These are phyloP conservation scores for Pseudonaja textilis DNA, from an alignment of 2,113 vertebrate species.

Conservation along the genomic window DNA sequence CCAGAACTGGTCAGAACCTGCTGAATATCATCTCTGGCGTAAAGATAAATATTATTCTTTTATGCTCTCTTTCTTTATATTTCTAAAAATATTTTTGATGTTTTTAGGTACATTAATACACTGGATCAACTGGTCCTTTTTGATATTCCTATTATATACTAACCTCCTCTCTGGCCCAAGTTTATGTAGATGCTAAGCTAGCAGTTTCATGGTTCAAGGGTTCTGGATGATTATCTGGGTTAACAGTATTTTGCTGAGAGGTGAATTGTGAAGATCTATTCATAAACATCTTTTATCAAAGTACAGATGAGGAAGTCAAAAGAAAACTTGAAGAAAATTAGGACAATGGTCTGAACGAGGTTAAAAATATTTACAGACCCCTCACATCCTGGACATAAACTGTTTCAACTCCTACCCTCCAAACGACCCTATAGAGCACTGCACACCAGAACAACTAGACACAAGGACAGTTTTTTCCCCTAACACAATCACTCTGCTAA, in stretches of 20 bases:
- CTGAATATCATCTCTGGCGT: not conserved
- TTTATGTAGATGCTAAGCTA: not conserved
- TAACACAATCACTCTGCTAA: too few relatives aligned
- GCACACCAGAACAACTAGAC: too few relatives aligned
- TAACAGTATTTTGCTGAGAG: not conserved
- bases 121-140: not conserved
- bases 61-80: not conserved
- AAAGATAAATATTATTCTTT: not conserved
- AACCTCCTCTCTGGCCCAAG: not conserved
- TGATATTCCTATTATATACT: not conserved
- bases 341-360: not conserved
- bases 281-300: not conserved
- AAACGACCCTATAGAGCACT: too few relatives aligned
- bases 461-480: too few relatives aligned
- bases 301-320: not conserved
- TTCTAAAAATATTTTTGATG: not conserved
- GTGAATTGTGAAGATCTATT: not conserved
- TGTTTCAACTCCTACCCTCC: not conserved
- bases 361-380: not conserved
- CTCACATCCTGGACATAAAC: too few relatives aligned
- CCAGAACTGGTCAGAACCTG: too few relatives aligned
- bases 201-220: not conserved
- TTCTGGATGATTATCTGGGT: not conserved
- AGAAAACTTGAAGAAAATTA: not conserved
- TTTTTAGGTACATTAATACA: not conserved